These are phyloP conservation scores for Vespertilio murinus DNA, from an alignment of 2,797 vertebrate genomes.

Conservation along the genomic window DNA sequence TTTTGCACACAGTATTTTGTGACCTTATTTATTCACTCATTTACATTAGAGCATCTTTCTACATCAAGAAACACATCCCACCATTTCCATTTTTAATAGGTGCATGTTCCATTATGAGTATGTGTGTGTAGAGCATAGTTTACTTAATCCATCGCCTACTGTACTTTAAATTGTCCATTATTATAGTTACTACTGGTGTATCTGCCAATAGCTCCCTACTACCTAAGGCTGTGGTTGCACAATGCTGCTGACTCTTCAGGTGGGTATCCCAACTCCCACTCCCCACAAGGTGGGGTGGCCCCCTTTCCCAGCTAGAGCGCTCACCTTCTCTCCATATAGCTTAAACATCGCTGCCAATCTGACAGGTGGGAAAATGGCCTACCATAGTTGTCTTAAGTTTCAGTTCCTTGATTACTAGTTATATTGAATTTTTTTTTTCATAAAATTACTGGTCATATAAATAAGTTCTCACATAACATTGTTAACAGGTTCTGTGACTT, in stretches of 20 bases:
- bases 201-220: not conserved
- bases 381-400: not conserved
- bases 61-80: not conserved
- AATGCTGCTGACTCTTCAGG: not conserved
- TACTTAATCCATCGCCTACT: fast-evolving
- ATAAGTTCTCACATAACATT: not conserved
- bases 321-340: fast-evolving
- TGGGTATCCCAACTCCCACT: fast-evolving
- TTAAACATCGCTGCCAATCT: fast-evolving
- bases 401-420: not conserved
- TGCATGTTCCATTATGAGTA: too few species aligned
- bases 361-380: not conserved
- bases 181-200: not conserved
- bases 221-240: fast-evolving
- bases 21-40: too few species aligned
- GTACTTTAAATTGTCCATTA: not conserved
- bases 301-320: not conserved
- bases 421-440: not conserved
- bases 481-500: not conserved
- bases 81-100: not conserved
- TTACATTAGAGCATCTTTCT: fast-evolving
- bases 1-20: not conserved
- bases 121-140: not conserved
- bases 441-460: not conserved
- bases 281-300: too few species aligned